A percentile compares a stretch with the other conserved stretches of the same genome.
These are phyloP conservation scores for Glossophaga mutica DNA, from an alignment of 2,797 vertebrate genomes.

Conservation along the genomic window DNA sequence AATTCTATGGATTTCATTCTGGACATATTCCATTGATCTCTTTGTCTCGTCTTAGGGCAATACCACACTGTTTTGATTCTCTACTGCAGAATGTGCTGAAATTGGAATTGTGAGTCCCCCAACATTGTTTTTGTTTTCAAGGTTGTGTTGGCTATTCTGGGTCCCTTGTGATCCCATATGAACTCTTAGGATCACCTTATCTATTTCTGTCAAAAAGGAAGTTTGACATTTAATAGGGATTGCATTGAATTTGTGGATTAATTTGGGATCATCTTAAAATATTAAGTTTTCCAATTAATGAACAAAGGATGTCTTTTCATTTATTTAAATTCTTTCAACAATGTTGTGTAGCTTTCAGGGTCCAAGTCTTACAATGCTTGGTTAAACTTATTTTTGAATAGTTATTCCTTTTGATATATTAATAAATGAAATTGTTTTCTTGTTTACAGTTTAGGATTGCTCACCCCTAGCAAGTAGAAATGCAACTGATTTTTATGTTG, in stretches of 20 bases:
- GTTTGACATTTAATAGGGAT: neutral
- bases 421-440: conserved; percentile 1
- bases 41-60: neutral
- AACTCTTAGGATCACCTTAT: neutral
- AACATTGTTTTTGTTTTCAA: neutral
- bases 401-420: neutral
- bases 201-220: neutral
- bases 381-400: neutral
- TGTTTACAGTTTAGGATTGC: neutral
- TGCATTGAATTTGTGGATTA: neutral
- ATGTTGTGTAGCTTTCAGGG: neutral
- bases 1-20: neutral
- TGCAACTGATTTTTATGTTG: neutral
- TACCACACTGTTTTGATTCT: neutral
- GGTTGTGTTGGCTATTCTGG: neutral
- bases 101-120: neutral
- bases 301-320: neutral
- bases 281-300: neutral
- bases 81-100: neutral
- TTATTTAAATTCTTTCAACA: neutral
- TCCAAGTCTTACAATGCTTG: neutral
- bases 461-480: neutral
- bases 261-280: neutral
- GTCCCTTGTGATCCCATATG: neutral
- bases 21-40: neutral